Evolutionary conservation across 2,888 invertebrate species (phyloP), one percentile per base, ranked within the genome.

Genomic region (Lepeophtheirus nordmannii): DNA sequence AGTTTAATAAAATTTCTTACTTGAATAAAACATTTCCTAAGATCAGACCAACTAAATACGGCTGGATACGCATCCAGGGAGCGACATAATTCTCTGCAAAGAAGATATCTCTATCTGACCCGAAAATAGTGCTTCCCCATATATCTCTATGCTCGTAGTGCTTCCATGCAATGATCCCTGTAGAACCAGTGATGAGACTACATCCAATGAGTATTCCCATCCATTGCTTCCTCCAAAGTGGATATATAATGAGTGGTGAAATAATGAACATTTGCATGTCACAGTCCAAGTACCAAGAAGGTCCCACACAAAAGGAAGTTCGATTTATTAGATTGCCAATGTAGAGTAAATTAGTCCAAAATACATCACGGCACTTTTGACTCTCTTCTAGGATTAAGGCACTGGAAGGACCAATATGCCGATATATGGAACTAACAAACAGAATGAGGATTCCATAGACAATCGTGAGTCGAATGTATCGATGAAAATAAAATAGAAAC

Each of bases 251-350:
- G 1, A 68, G 20, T 8, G 67, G 67, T 5, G 68, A 65, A 2
- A 65, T n/a, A 5, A 68, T 22, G 10, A 46, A 67, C 59, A 68
- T 56, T 57, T 67, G 67, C 66, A 68, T 66, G 41, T 68, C 68
- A 62, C 58, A 38, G 20, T 62, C 57, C 23, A 68, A 37, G 39
- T 68, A 68, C 68, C 68, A 68, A 3, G 68, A 57, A 14, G 62
- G 67, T 1, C 57, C 67, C 22, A 68, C 17, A 41, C 68, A 68
- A 39, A 20, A 9, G 1, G 20, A 22, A 11, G 40, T 2, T 10
- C 14, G 5, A 3, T 61, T 38, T 20, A 37, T 53, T 14, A 68
- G 37, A 37, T 67, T 65, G 14, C 61, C 64, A 17, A 67, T 38
- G 56, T 65, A 67, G 12, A 65, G 39, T 10, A 68, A 20, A 23